Conservation (phyloP, 2,113 vertebrate species). For the Toxostoma redivivum region DNA sequence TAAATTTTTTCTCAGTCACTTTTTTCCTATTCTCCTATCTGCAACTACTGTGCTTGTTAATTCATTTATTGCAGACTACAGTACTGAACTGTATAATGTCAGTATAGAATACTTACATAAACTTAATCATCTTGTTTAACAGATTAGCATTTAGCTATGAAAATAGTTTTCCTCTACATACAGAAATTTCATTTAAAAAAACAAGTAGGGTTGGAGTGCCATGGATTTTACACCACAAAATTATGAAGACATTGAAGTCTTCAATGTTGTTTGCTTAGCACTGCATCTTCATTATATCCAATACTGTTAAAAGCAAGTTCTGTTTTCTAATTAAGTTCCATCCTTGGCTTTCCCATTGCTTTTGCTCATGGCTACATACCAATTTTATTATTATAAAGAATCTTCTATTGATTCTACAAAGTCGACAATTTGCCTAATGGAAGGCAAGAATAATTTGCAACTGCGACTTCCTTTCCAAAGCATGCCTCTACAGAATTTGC, state of each 20-base stretch:
- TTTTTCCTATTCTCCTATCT: not conserved
- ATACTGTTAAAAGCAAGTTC: constrained; percentile 16
- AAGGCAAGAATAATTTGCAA: constrained; percentile 39
- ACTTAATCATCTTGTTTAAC: not conserved
- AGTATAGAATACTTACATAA: not conserved
- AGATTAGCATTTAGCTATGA: not conserved
- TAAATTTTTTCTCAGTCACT: not conserved
- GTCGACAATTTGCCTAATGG: constrained; percentile 61
- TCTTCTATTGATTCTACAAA: constrained; percentile 36
- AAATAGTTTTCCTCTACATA: not conserved
- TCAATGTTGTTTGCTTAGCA: not conserved
- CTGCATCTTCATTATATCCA: not conserved
- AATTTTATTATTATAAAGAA: constrained; percentile 23
- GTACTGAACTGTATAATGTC: not conserved
- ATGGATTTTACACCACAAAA: constrained; percentile 1
- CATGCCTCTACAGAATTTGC: constrained; percentile 6
- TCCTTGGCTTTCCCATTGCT: not conserved
- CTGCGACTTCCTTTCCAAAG: constrained; percentile 32
- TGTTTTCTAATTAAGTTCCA: constrained; percentile 29
- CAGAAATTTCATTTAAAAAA: not conserved
- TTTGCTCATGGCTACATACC: not conserved
- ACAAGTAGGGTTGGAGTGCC: not conserved
- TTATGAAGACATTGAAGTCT: not conserved
- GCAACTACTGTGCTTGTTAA: not conserved
- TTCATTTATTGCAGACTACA: not conserved